Evolutionary conservation across 2,888 invertebrate genomes (phyloP).

Genomic region (Didymodactylos carnosus): DNA sequence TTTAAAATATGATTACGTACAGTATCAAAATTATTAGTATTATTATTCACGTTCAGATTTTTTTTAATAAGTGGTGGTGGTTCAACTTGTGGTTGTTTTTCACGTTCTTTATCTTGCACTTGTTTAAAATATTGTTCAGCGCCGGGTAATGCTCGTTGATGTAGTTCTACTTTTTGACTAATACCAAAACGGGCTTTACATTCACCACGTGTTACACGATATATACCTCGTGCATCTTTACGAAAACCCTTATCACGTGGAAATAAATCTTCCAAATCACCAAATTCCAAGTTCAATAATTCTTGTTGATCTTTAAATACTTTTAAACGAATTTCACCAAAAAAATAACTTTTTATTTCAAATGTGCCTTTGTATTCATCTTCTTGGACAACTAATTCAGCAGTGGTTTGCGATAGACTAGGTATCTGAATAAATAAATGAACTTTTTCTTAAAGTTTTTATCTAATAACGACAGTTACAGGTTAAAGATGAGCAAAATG

Average conservation of each 20-base stretch:
- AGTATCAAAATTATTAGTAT: too few relatives aligned
- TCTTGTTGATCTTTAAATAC: constrained; percentile 8
- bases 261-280: constrained; percentile 9
- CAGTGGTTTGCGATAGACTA: constrained; percentile 10
- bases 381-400: constrained; percentile 10
- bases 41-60: too few relatives aligned
- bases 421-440: too few relatives aligned
- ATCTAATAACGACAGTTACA: too few relatives aligned
- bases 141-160: not conserved
- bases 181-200: constrained; percentile 12
- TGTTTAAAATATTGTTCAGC: too few relatives aligned
- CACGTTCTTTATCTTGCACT: too few relatives aligned
- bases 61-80: too few relatives aligned
- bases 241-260: constrained; percentile 6
- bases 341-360: constrained; percentile 10
- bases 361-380: constrained; percentile 11
- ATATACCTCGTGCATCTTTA: constrained; percentile 4
- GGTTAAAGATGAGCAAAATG: too few relatives aligned
- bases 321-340: constrained; percentile 1
- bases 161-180: constrained; percentile 10
- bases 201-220: constrained; percentile 8
- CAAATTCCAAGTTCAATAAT: not conserved
- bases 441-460: too few relatives aligned
- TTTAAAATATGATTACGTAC: too few relatives aligned
- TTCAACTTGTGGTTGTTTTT: too few relatives aligned